These are phyloP conservation scores for Calliphora vomitoria DNA, from an alignment of 2,888 invertebrate species.

Conservation along the genomic window DNA sequence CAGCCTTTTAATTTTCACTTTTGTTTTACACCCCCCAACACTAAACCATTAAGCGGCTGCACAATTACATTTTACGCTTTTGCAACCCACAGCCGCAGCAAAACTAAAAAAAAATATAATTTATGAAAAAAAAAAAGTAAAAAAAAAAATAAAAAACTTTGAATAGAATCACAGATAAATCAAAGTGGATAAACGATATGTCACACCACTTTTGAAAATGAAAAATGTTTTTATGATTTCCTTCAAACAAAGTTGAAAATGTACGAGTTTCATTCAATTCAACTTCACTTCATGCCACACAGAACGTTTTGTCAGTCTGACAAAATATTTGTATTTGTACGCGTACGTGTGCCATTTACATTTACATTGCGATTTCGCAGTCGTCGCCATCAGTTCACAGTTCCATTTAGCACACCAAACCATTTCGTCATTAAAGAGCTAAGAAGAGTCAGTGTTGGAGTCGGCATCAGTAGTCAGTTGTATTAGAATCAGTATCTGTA, in stretches of 20 bases:
- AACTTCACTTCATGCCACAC: constrained; percentile 31
- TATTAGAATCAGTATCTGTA: constrained; percentile 11
- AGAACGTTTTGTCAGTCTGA: constrained; percentile 57
- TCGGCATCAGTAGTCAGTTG: constrained; percentile 10
- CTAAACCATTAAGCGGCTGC: neutral
- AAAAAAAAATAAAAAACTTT: constrained; percentile 39
- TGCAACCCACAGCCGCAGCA: constrained; percentile 15
- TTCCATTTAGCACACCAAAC: constrained; percentile 9
- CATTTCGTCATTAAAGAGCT: neutral
- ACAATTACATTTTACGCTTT: constrained; percentile 41
- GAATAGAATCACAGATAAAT: constrained; percentile 80
- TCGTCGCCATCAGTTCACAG: constrained; percentile 36
- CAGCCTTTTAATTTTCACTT: neutral
- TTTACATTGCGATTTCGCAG: constrained; percentile 40
- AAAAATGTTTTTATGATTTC: constrained; percentile 81
- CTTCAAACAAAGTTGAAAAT: constrained; percentile 68
- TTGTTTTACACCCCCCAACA: neutral
- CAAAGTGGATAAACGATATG: constrained; percentile 82
- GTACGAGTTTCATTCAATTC: constrained; percentile 35
- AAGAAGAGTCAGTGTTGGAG: neutral
- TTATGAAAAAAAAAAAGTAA: constrained; percentile 40
- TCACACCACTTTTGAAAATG: constrained; percentile 81
- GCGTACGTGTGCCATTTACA: constrained; percentile 68
- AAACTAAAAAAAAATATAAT: constrained; percentile 36
- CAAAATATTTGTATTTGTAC: constrained; percentile 58